These are phyloP conservation scores for Anguilla megastoma DNA, from an alignment of 2,797 vertebrate species.

Conservation along the genomic window DNA sequence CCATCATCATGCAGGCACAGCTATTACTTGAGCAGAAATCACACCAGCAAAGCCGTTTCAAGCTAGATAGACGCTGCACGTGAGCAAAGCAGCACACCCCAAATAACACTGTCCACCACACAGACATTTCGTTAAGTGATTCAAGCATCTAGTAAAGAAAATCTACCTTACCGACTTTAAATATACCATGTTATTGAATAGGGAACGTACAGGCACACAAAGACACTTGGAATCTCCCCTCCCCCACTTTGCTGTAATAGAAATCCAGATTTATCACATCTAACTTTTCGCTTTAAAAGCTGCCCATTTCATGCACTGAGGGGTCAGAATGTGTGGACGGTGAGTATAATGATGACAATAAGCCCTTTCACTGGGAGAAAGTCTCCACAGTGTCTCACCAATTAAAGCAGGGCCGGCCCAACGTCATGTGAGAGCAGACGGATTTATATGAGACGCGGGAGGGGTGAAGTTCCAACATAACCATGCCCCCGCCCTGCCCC, in stretches of 20 bases:
- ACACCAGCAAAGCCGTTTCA: neutral
- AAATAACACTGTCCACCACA: neutral
- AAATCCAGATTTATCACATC: slow-evolving; percentile 39
- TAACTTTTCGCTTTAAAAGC: slow-evolving; percentile 48
- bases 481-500: neutral
- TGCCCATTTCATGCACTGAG: slow-evolving; percentile 52
- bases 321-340: slow-evolving; percentile 36
- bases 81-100: neutral
- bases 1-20: neutral
- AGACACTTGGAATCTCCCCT: neutral
- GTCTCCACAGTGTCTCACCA: slow-evolving; percentile 20
- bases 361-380: neutral
- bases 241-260: neutral
- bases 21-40: neutral
- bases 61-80: neutral
- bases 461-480: neutral
- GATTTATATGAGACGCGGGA: neutral
- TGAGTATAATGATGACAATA: slow-evolving; percentile 7
- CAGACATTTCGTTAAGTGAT: neutral
- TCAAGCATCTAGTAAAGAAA: neutral
- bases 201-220: neutral
- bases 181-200: neutral
- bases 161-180: neutral
- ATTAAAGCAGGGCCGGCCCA: neutral
- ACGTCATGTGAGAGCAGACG: neutral